phyloP scores from a whole-genome alignment of 1,140 invertebrate genomes.

The Copidosoma floridanum region DNA sequence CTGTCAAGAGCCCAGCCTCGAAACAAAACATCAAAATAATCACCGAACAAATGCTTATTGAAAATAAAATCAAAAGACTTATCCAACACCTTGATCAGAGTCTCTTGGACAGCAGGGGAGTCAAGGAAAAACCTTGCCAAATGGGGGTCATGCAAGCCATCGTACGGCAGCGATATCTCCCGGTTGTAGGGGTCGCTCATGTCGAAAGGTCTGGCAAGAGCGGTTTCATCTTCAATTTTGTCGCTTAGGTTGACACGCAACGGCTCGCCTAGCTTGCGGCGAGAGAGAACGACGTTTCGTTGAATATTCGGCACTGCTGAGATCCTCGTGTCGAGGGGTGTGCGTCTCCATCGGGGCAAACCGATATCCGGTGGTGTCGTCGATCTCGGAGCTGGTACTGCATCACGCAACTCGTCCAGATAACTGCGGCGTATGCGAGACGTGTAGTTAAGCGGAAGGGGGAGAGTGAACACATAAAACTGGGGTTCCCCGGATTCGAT shows the following conservation, averaged over 20 bases:
- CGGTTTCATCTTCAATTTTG: too few species aligned
- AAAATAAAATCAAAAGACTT: not conserved
- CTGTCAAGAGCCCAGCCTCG: slow-evolving; percentile 42
- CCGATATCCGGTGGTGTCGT: slow-evolving; percentile 40
- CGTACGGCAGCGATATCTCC: slow-evolving; percentile 40
- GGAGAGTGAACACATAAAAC: too few species aligned
- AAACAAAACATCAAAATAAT: too few species aligned
- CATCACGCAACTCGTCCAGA: slow-evolving; percentile 35
- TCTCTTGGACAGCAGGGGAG: not conserved
- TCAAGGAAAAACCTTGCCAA: slow-evolving; percentile 39
- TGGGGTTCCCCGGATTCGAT: too few species aligned
- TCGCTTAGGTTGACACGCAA: slow-evolving; percentile 28
- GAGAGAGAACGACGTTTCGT: slow-evolving; percentile 11
- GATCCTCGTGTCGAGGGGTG: slow-evolving; percentile 48
- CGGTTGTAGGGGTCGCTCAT: slow-evolving; percentile 44
- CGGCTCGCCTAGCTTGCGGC: slow-evolving; percentile 43
- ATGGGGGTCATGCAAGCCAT: slow-evolving; percentile 50
- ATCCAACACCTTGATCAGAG: slow-evolving; percentile 13
- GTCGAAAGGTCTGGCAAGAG: slow-evolving; percentile 38
- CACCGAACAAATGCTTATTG: too few species aligned
- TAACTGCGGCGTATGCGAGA: not conserved
- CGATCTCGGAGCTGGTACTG: slow-evolving; percentile 41
- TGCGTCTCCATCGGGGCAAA: slow-evolving; percentile 47
- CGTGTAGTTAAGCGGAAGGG: too few species aligned
- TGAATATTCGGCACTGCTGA: slow-evolving; percentile 33